A percentile compares a stretch with the other conserved stretches of the same genome.
phyloP scores from a whole-genome alignment of 2,113 vertebrate species.

The Triplophysa rosa region DNA sequence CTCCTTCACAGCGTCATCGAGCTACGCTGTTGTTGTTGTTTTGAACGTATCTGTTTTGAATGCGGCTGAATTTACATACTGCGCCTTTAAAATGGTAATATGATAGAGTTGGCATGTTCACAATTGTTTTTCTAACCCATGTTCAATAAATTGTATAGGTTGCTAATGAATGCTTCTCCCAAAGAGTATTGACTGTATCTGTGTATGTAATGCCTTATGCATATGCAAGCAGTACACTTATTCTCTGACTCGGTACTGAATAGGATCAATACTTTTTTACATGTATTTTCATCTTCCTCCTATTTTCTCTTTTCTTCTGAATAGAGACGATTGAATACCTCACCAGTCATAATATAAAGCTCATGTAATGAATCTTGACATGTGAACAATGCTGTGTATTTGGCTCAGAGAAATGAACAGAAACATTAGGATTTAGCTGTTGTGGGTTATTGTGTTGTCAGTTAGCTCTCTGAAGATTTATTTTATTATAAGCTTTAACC shows the following conservation, averaged over 20 bases:
- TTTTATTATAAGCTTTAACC: background rate
- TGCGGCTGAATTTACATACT: too few species aligned
- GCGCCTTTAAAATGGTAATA: too few species aligned
- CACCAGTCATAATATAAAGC: constrained; percentile 24
- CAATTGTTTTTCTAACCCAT: constrained; percentile 32
- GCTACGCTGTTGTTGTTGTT: too few species aligned
- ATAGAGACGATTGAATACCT: constrained; percentile 25
- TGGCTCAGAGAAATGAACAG: too few species aligned
- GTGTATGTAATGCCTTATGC: constrained; percentile 38
- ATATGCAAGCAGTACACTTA: constrained; percentile 45
- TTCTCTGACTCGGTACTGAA: constrained; percentile 19
- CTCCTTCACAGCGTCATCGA: too few species aligned
- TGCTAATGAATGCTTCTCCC: constrained; percentile 47
- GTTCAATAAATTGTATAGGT: constrained; percentile 41
- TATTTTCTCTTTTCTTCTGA: background rate
- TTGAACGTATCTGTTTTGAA: too few species aligned
- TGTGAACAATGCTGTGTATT: background rate
- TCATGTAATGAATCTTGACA: constrained; percentile 2
- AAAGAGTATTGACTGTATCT: constrained; percentile 43
- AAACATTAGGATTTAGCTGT: too few species aligned
- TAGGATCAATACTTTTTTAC: constrained; percentile 27
- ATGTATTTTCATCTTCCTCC: constrained; percentile 24
- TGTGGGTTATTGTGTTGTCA: background rate
- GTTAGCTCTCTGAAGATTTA: background rate
- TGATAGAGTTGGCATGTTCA: constrained; percentile 25